Percentiles rank a stretch among this genome's conserved stretches.
Evolutionary conservation across 2,113 vertebrate genomes (phyloP).

Genomic region (Lampris megalopsis): DNA sequence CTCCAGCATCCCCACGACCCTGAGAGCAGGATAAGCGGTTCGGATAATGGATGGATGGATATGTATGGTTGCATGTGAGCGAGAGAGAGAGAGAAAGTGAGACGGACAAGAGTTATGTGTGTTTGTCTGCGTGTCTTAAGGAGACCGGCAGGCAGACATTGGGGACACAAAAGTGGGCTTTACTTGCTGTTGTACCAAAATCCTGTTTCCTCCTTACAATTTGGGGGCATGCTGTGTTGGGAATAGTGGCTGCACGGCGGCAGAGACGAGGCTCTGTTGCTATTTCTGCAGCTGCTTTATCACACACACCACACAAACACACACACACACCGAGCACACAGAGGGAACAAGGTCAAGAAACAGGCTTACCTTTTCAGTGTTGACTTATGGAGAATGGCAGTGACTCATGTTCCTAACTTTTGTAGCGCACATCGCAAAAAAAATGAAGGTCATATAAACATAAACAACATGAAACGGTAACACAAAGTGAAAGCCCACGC

Average conservation of each 20-base stretch:
- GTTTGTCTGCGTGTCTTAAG: conserved; percentile 14
- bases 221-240: not conserved
- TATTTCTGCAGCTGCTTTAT: too few relatives aligned
- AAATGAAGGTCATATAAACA: too few relatives aligned
- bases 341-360: not conserved
- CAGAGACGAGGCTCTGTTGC: not conserved
- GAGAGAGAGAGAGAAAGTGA: too few relatives aligned
- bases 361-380: conserved; percentile 14
- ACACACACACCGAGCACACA: conserved; percentile 2
- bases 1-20: too few relatives aligned
- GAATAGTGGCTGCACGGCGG: conserved; percentile 1
- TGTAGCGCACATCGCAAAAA: too few relatives aligned
- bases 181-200: conserved; percentile 1
- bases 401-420: not conserved
- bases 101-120: not conserved
- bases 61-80: too few relatives aligned
- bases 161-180: conserved; percentile 17
- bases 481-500: too few relatives aligned
- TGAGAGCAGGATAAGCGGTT: too few relatives aligned
- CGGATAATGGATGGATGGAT: too few relatives aligned
- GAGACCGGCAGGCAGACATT: conserved; percentile 10
- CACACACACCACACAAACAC: not conserved
- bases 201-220: not conserved
- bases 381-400: not conserved
- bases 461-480: too few relatives aligned